These are phyloP conservation scores for Odocoileus hemionus DNA, from an alignment of 2,113 vertebrate species.

Conservation along the genomic window DNA sequence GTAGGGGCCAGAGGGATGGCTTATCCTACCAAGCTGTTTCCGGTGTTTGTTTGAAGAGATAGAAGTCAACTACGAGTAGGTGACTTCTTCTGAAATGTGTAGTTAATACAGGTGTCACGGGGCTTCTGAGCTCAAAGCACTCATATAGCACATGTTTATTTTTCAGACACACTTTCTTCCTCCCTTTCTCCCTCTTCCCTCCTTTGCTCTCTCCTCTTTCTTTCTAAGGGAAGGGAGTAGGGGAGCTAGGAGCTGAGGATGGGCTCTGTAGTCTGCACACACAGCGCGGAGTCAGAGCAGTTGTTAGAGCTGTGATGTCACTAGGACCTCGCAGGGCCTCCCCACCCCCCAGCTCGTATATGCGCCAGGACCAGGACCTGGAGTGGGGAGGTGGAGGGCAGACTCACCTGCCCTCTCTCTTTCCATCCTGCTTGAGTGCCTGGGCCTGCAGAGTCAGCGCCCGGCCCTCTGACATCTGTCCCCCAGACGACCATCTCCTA, in stretches of 20 bases:
- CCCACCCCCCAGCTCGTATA: not conserved
- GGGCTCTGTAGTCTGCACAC: not conserved
- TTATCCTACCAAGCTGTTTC: not conserved
- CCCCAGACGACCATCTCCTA: not conserved
- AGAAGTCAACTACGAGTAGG: not conserved
- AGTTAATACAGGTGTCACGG: not conserved
- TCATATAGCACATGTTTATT: not conserved
- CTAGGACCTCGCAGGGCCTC: not conserved
- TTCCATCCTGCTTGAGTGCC: not conserved
- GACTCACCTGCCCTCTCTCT: not conserved
- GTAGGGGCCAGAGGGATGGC: accelerated
- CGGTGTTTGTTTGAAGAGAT: constrained; percentile 49
- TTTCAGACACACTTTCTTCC: not conserved
- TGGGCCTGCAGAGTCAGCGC: not conserved
- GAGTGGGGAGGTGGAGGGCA: not conserved
- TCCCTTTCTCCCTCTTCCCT: not conserved
- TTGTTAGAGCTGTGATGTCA: not conserved
- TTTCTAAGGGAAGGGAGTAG: not conserved
- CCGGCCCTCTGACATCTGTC: not conserved
- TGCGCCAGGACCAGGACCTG: not conserved
- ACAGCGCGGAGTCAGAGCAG: not conserved
- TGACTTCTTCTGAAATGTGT: constrained; percentile 6
- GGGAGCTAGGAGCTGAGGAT: not conserved
- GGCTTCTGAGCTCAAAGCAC: not conserved
- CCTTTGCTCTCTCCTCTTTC: not conserved